Conservation (phyloP, 92 coral and sea anemone genomes). For the Ricordea florida region DNA sequence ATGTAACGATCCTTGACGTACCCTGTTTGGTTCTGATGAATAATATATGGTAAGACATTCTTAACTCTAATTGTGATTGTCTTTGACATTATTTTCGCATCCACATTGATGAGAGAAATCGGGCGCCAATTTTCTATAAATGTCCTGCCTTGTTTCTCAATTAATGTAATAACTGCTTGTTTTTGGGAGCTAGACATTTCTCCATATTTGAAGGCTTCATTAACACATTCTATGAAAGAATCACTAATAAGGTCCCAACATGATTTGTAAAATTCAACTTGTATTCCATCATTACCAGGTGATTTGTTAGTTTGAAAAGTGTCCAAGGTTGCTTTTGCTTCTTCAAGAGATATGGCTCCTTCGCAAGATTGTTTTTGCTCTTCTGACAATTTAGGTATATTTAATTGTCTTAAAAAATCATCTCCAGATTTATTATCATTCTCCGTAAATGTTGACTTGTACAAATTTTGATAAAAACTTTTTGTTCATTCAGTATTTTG, state of each 20-base stretch:
- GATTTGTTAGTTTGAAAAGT: background rate
- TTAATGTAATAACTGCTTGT: slow-evolving; percentile 10
- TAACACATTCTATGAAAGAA: background rate
- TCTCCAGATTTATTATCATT: no score
- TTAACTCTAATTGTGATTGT: slow-evolving; percentile 22
- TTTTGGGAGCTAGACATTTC: slow-evolving; percentile 1
- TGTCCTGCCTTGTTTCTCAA: slow-evolving; percentile 23
- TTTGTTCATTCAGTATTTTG: no score
- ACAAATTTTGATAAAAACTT: background rate
- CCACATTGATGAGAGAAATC: slow-evolving; percentile 26
- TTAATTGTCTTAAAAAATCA: no score
- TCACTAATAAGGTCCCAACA: background rate
- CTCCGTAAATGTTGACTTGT: no score
- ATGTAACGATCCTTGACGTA: slow-evolving; percentile 20
- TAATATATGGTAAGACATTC: slow-evolving; percentile 10
- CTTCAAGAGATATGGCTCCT: background rate
- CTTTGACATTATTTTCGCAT: slow-evolving; percentile 24
- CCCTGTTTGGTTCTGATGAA: slow-evolving; percentile 26
- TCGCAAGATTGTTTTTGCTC: no score
- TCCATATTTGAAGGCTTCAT: background rate
- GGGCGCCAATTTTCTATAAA: slow-evolving; percentile 29
- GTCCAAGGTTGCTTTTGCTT: no score
- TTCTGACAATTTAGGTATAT: no score
- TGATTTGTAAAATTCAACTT: background rate
- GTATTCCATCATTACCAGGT: background rate